Evolutionary conservation across 2,797 vertebrate species (phyloP).

Genomic region (Acanthurus lineatus): DNA sequence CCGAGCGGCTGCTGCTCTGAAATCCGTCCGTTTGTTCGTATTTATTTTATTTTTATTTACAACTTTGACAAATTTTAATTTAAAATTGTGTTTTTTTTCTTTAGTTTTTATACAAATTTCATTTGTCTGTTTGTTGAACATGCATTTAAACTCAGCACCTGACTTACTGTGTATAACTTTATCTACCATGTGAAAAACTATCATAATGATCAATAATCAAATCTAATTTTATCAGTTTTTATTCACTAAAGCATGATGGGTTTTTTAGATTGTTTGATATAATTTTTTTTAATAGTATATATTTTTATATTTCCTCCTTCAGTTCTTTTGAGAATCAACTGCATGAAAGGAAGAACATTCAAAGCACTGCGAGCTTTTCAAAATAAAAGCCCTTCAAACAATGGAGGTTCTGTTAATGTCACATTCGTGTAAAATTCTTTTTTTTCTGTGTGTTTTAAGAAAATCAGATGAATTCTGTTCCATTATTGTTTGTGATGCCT

Average conservation of each 20-base stretch:
- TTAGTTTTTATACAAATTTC: background rate
- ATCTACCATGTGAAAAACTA: background rate
- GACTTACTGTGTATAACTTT: background rate
- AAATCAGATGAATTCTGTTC: background rate
- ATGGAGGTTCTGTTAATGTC: background rate
- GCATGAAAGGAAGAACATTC: background rate
- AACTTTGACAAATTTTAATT: background rate
- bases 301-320: conserved; percentile 40
- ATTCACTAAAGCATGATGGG: background rate
- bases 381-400: conserved; percentile 49
- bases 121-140: background rate
- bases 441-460: background rate
- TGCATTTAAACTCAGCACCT: background rate
- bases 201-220: background rate
- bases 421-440: background rate
- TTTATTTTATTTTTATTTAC: background rate
- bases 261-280: background rate
- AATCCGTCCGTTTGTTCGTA: background rate
- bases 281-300: conserved; percentile 13
- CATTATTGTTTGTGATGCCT: too few species aligned
- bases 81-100: background rate
- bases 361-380: background rate
- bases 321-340: background rate
- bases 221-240: background rate
- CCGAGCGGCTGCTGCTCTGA: background rate